Evolutionary conservation across 2,113 vertebrate species (phyloP).

Genomic region (Catharus minimus): DNA sequence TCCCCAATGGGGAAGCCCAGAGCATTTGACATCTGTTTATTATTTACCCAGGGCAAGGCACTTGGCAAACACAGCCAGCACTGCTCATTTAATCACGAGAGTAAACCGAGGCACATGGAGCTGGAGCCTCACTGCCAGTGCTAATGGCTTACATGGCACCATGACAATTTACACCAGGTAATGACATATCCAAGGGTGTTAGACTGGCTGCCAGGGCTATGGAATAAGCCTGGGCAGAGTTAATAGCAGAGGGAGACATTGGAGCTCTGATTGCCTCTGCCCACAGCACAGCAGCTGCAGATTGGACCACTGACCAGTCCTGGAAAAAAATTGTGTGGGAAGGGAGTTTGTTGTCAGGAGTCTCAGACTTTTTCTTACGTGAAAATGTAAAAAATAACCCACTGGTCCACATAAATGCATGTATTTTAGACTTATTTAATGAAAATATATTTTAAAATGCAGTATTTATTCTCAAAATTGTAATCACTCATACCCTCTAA

Average conservation of each 20-base stretch:
- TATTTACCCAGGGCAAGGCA: slow-evolving; percentile 3
- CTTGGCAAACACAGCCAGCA: background rate
- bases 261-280: background rate
- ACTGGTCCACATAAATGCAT: background rate
- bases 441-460: background rate
- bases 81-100: background rate
- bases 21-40: background rate
- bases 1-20: background rate
- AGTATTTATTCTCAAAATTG: background rate
- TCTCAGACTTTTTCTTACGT: background rate
- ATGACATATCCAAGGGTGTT: background rate
- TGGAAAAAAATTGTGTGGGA: background rate
- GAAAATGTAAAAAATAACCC: background rate
- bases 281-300: background rate
- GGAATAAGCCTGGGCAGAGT: background rate
- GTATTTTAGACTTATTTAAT: background rate
- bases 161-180: background rate
- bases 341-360: background rate
- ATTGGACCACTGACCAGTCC: background rate
- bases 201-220: background rate
- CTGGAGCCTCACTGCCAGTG: background rate
- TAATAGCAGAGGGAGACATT: fast-evolving
- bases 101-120: background rate
- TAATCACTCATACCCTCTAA: background rate
- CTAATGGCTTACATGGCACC: background rate